Conservation (phyloP, 2,797 vertebrate genomes). For the Sebastes vulpes region DNA sequence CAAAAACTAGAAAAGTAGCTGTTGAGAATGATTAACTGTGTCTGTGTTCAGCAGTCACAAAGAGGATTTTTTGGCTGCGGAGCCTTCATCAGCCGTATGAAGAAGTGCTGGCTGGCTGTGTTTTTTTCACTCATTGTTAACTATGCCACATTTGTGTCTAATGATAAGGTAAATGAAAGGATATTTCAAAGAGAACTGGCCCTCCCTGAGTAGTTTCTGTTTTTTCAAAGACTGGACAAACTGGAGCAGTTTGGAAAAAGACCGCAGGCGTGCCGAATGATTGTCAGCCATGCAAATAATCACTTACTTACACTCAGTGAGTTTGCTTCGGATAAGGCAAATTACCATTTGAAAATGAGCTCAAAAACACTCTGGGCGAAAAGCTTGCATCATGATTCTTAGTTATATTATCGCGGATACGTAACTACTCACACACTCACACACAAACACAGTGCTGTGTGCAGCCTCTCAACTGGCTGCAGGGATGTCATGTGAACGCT, state of each 20-base stretch:
- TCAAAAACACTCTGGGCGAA: constrained; percentile 95
- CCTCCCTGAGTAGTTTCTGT: constrained; percentile 81
- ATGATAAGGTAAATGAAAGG: constrained; percentile 86
- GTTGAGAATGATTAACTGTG: constrained; percentile 57
- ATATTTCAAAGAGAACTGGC: constrained; percentile 86
- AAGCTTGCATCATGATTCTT: constrained; percentile 91
- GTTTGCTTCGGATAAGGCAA: constrained; percentile 96
- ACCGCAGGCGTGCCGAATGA: constrained; percentile 92
- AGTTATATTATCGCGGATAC: constrained; percentile 86
- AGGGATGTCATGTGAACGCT: constrained; percentile 62
- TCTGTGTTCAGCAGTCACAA: constrained; percentile 56
- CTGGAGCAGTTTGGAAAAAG: constrained; percentile 92
- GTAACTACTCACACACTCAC: constrained; percentile 42
- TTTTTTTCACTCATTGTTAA: constrained; percentile 52
- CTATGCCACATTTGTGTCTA: constrained; percentile 75
- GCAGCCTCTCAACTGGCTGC: constrained; percentile 62
- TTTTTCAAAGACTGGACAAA: constrained; percentile 91
- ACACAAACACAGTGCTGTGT: constrained; percentile 30
- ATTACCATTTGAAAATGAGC: constrained; percentile 99
- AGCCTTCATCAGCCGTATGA: constrained; percentile 62
- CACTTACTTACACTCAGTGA: constrained; percentile 97
- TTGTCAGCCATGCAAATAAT: constrained; percentile 99
- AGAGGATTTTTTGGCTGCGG: constrained; percentile 46
- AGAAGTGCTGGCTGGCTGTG: constrained; percentile 35
- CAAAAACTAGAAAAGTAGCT: constrained; percentile 46